Evolutionary conservation across 2,888 invertebrate genomes (phyloP).

Genomic region (Tinea trinotella): DNA sequence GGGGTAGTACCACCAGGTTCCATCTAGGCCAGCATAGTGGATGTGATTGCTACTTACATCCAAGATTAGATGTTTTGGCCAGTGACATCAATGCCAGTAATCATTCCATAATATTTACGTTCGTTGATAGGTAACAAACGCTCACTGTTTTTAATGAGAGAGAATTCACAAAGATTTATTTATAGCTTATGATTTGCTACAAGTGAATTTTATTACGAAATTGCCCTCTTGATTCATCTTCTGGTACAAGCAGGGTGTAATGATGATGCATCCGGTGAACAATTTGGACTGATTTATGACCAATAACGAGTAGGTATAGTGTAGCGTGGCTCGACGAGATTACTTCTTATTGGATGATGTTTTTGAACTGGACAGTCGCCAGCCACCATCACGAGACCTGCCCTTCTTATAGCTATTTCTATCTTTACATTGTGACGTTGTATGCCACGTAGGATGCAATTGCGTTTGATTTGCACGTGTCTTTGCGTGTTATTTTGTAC

Average conservation of each 20-base stretch:
- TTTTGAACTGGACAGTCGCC: conserved; percentile 19
- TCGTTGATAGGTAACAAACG: too few species aligned
- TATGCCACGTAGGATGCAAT: not conserved
- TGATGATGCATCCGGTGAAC: conserved; percentile 4
- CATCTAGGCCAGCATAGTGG: too few species aligned
- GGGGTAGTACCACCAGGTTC: too few species aligned
- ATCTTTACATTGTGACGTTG: conserved; percentile 5
- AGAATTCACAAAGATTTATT: not conserved
- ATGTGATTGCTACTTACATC: too few species aligned
- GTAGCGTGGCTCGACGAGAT: conserved; percentile 35
- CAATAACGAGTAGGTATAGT: conserved; percentile 32
- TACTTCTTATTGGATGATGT: conserved; percentile 54
- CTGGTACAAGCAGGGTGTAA: not conserved
- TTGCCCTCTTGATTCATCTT: not conserved
- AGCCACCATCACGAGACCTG: conserved; percentile 24
- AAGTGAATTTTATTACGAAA: not conserved
- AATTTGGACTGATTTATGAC: conserved; percentile 33
- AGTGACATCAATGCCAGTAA: too few species aligned
- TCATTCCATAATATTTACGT: too few species aligned
- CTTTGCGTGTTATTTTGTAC: too few species aligned
- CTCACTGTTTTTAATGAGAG: too few species aligned
- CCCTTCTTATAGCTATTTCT: conserved; percentile 30
- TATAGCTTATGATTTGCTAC: not conserved
- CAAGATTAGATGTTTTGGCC: too few species aligned
- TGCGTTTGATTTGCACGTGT: not conserved